phyloP scores from a whole-genome alignment of 2,797 vertebrate genomes.

The Limosa lapponica region DNA sequence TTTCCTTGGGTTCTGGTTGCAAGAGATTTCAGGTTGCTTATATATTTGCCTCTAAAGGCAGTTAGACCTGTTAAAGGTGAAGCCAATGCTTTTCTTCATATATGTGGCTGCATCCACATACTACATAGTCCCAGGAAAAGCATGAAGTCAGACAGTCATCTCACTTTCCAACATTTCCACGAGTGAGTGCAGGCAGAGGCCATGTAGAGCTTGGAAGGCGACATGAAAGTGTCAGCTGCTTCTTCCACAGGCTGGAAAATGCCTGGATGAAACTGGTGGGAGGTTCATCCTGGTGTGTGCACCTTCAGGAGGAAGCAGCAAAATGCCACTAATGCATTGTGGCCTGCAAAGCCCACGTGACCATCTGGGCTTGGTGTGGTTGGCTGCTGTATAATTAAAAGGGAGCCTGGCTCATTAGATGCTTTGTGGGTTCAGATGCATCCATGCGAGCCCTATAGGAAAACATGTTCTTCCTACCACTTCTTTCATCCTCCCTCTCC shows the following conservation, averaged over 20 bases:
- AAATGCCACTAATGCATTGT: background rate
- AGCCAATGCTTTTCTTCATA: background rate
- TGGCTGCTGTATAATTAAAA: background rate
- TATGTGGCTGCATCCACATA: background rate
- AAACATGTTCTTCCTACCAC: constrained; percentile 58
- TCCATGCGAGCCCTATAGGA: constrained; percentile 45
- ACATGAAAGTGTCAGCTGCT: background rate
- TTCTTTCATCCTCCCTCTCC: constrained; percentile 58
- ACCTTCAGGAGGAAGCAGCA: background rate
- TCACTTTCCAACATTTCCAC: background rate
- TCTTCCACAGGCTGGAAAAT: background rate
- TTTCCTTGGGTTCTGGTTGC: background rate
- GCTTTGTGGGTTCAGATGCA: constrained; percentile 7
- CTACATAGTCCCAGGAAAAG: background rate
- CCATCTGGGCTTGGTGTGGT: background rate
- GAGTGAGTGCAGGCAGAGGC: background rate
- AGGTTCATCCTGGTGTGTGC: background rate
- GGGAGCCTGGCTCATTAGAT: constrained; percentile 18
- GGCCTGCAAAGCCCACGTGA: background rate
- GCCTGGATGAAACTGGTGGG: background rate
- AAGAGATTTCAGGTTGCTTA: background rate
- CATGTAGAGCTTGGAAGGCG: background rate
- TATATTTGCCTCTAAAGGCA: background rate
- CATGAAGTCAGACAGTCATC: background rate
- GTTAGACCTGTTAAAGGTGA: background rate